These are phyloP conservation scores for Podarcis cretensis DNA, from an alignment of 2,113 vertebrate genomes.

Conservation along the genomic window DNA sequence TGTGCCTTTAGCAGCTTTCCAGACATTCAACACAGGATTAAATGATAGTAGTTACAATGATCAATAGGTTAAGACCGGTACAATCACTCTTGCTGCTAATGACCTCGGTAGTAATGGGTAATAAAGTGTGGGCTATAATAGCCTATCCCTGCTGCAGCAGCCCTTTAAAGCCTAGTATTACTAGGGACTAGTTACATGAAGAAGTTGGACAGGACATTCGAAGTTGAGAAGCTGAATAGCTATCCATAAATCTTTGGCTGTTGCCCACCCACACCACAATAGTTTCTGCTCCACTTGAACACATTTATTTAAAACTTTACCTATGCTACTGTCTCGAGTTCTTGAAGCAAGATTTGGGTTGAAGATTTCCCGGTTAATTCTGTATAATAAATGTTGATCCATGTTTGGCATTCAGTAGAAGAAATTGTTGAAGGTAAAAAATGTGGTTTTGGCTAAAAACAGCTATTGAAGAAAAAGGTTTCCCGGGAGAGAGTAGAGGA, in stretches of 20 bases:
- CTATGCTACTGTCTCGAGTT: conserved; percentile 19
- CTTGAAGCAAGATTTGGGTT: conserved; percentile 24
- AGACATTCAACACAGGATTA: conserved; percentile 97
- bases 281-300: conserved; percentile 51
- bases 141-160: conserved; percentile 83
- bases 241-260: conserved; percentile 58
- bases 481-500: conserved; percentile 23
- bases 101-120: conserved; percentile 99
- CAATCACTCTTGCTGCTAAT: conserved; percentile 99
- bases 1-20: conserved; percentile 90
- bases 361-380: conserved; percentile 24
- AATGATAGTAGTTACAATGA: conserved; percentile 99
- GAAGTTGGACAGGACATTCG: conserved; percentile 70
- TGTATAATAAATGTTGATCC: conserved; percentile 55
- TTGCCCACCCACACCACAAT: background rate
- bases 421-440: conserved; percentile 39
- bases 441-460: conserved; percentile 54
- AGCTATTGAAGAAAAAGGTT: background rate
- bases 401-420: conserved; percentile 16
- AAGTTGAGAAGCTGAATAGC: conserved; percentile 73
- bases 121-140: conserved; percentile 96
- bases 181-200: conserved; percentile 77
- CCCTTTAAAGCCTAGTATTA: conserved; percentile 83
- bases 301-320: conserved; percentile 45
- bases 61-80: conserved; percentile 99